Evolutionary conservation across 2,113 vertebrate genomes (phyloP).

Genomic region (Platysteira castanea): DNA sequence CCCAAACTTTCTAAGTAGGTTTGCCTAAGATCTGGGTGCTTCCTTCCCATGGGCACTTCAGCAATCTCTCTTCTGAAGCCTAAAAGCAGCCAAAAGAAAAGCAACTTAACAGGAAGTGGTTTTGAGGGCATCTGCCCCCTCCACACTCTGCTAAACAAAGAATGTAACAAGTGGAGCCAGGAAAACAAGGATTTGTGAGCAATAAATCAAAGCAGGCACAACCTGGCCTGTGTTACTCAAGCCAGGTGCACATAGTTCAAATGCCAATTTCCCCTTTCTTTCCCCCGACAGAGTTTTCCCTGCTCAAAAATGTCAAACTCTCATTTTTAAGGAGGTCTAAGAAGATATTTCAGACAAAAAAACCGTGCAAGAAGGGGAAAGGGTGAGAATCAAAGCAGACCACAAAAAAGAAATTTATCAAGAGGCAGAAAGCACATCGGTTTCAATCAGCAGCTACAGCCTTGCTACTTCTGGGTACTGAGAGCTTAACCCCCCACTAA

Average conservation of each 20-base stretch:
- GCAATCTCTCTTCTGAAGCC: neutral
- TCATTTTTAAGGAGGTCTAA: neutral
- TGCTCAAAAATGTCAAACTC: neutral
- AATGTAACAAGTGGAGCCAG: neutral
- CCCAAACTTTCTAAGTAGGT: neutral
- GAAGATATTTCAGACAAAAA: neutral
- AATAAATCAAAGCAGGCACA: neutral
- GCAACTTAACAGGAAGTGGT: neutral
- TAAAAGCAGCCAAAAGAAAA: neutral
- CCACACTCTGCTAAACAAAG: neutral
- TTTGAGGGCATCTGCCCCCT: neutral
- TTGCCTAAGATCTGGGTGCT: neutral
- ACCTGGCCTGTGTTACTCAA: neutral
- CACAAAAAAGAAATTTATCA: neutral
- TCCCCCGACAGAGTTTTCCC: accelerated
- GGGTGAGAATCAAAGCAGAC: neutral
- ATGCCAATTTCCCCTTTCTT: neutral
- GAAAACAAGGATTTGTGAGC: neutral
- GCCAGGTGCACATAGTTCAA: neutral
- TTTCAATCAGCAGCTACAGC: neutral
- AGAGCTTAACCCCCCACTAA: neutral
- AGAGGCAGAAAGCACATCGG: accelerated
- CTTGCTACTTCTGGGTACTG: neutral
- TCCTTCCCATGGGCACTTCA: neutral
- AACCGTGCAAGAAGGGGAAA: neutral